Evolutionary conservation across 2,888 invertebrate species (phyloP).

Genomic region (Nomada fabriciana): DNA sequence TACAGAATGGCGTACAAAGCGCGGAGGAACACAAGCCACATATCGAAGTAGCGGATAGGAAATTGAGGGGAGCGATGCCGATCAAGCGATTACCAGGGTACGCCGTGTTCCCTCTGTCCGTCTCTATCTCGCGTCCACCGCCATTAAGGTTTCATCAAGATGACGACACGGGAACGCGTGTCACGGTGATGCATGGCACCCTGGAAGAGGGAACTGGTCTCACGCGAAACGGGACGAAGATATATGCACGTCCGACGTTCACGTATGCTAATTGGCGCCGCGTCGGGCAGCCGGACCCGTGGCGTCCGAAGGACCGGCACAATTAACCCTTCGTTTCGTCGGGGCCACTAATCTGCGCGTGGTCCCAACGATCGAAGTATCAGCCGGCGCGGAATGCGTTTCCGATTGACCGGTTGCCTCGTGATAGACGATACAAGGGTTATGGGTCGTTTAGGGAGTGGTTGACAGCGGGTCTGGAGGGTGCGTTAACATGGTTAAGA

Average conservation of each 20-base stretch:
- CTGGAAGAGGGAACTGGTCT: slow-evolving; percentile 19
- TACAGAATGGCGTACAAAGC: slow-evolving; percentile 10
- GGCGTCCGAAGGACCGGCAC: slow-evolving; percentile 40
- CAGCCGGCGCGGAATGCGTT: slow-evolving; percentile 24
- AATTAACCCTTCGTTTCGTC: slow-evolving; percentile 60
- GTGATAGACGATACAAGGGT: slow-evolving; percentile 23
- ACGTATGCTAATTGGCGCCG: slow-evolving; percentile 48
- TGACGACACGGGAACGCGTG: slow-evolving; percentile 52
- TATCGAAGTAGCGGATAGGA: slow-evolving; percentile 74
- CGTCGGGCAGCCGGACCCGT: neutral
- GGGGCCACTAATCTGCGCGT: slow-evolving; percentile 44
- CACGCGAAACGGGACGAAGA: slow-evolving; percentile 48
- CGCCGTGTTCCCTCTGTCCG: neutral
- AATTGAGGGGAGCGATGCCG: slow-evolving; percentile 68
- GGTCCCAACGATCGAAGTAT: slow-evolving; percentile 45
- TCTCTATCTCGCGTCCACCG: neutral
- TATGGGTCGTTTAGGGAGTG: slow-evolving; percentile 16
- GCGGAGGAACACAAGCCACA: slow-evolving; percentile 16
- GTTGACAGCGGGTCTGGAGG: neutral
- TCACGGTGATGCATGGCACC: slow-evolving; percentile 56
- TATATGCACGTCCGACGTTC: slow-evolving; percentile 46
- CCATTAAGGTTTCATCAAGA: slow-evolving; percentile 63
- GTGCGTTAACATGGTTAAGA: slow-evolving; percentile 10
- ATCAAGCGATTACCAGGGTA: slow-evolving; percentile 46
- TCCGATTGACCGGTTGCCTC: slow-evolving; percentile 35